Base-by-base conservation (phyloP, 2,888 invertebrate genomes). In the Drosophila percnosoma region DNA sequence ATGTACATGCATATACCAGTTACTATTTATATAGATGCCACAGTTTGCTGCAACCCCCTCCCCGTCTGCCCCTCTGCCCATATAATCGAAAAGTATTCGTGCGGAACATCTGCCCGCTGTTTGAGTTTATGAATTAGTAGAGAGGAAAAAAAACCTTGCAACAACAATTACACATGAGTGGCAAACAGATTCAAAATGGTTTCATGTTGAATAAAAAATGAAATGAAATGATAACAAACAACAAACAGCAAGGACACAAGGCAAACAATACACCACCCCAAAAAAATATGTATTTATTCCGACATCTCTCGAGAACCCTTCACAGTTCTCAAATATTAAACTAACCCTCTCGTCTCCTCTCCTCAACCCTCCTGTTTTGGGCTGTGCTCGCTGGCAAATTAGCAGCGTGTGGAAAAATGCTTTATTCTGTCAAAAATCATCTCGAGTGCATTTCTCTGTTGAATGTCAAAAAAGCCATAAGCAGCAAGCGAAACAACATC, bases 221-320 rank as follows among this genome's bases (percentile, higher is more conserved):
- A 82, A 84, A 84, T 78, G 70, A 80, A 84, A 81, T 83, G 87
- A 81, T 80, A 82, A 82, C 73, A 73, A 80, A 83, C 74, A 88
- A 49, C 61, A 73, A 68, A 77, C 51, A 60, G 63, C 40, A 52
- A 48, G 38, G 54, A 48, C 38, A 48, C 34, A 18, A 57, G 58
- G 57, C 79, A 62, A 64, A 65, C 53, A 68, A 24, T 60, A 36
- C 51, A 49, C 80, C 62, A 69, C 78, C 68, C 67, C 53, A 60
- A 58, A 8, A 33, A 27, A 27, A 38, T n/a, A 55, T 45, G 24
- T 45, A 45, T 45, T 45, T 45, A 45, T 24, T 8, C 45, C 45
- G 45, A 24, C 45, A 45, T 45, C 45, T 45, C 45, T n/a, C 18
- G 38, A 24, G 29, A 59, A 38, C 48, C 59, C 71, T 78, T 73